These are phyloP conservation scores for Montipora cactus DNA, from an alignment of 64 coral and sea anemone species.

Conservation along the genomic window DNA sequence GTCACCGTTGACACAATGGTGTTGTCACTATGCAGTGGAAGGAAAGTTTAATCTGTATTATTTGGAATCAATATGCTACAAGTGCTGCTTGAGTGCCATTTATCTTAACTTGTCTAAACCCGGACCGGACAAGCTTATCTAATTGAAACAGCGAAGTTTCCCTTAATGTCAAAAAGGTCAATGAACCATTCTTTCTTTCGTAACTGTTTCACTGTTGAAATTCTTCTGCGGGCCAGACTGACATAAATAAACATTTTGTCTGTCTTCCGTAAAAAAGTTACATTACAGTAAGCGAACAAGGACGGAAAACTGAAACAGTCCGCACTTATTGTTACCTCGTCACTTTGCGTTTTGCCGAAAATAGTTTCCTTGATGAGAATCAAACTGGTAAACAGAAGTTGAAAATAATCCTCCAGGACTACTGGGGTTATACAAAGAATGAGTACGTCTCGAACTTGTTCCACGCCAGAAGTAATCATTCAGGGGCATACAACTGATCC, in stretches of 20 bases:
- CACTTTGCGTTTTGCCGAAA: neutral
- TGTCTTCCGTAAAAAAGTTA: neutral
- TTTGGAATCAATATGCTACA: neutral
- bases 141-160: neutral
- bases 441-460: neutral
- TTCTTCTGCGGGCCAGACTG: neutral
- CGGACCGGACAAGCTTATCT: neutral
- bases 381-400: conserved; percentile 13
- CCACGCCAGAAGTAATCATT: neutral
- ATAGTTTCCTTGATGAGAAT: neutral
- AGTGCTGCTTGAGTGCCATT: neutral
- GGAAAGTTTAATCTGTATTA: neutral
- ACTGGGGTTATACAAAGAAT: neutral
- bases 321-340: neutral
- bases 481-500: no score
- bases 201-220: neutral
- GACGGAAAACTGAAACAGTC: neutral
- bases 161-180: neutral
- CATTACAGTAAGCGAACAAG: no score
- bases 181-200: neutral
- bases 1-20: neutral
- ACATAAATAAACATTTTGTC: neutral
- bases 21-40: neutral
- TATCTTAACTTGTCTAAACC: no score
- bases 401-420: neutral